A percentile compares a stretch with the other conserved stretches of the same genome.
Conservation (phyloP, 2,113 vertebrate genomes). For the Callithrix jacchus region DNA sequence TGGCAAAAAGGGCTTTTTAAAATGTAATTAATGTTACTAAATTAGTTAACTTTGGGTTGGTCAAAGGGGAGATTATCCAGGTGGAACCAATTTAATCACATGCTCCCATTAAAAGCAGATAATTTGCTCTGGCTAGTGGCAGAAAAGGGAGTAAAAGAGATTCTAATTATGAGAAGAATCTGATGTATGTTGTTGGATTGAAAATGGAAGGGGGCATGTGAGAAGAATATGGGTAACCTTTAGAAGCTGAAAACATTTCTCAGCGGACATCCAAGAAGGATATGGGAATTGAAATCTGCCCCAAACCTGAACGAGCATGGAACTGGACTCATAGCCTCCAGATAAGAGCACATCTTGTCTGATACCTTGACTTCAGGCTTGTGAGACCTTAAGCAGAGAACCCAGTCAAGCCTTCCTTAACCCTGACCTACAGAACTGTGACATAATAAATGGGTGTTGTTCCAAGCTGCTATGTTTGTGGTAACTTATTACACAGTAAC, state of each 20-base stretch:
- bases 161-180: not conserved
- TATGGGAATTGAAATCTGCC: not conserved
- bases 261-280: not conserved
- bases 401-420: not conserved
- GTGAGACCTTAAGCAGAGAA: not conserved
- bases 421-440: not conserved
- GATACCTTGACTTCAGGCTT: not conserved
- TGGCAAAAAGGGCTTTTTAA: not conserved
- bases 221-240: not conserved
- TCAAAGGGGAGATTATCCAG: not conserved
- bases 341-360: not conserved
- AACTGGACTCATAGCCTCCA: not conserved
- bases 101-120: not conserved
- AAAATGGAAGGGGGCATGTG: not conserved
- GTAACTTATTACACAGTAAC: not conserved
- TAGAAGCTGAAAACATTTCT: conserved; percentile 14
- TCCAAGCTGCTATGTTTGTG: not conserved
- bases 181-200: not conserved
- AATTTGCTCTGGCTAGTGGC: not conserved
- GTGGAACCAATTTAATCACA: not conserved
- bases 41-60: not conserved
- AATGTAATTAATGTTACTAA: conserved; percentile 2
- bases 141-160: not conserved
- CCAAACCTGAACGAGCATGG: not conserved
- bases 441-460: not conserved